Evolutionary conservation across 1,140 invertebrate species (phyloP), one percentile per base, ranked within the genome.

Genomic region (Cydia splendana): DNA sequence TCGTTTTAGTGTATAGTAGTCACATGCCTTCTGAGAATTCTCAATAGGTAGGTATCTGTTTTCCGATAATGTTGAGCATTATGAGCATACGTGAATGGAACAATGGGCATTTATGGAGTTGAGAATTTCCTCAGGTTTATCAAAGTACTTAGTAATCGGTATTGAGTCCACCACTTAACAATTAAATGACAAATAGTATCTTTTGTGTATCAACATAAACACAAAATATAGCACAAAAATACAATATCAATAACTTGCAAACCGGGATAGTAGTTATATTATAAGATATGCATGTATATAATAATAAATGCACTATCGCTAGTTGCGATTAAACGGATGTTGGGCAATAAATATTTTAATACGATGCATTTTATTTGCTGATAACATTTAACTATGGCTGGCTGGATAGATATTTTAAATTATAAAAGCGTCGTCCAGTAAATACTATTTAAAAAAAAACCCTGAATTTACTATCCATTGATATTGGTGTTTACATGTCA

Each of bases 321-420:
- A 0, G 57, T 62, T 12, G 20, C 34, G 10, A 9, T 71, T 10
- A 45, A 71, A 71, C 67, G 67, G 67, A 71, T 71, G 30, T 71
- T 71, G 34, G 18, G n/a, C 67, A 71, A 71, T 71, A 71, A 34
- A 45, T 71, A 13, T 38, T 45, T 71, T 24, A 53, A 62, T 62
- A 62, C 12, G 9, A 20, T 10, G 18, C 20, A 24, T 62, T 24
- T 24, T 62, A 62, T 62, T 62, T 24, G 20, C 57, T 24, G 57
- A 62, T 62, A 62, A 24, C 57, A 24, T 62, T 10, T 62, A 62
- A 62, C 57, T 24, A 20, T 12, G 3, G 2, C 57, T 62, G n/a
- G 7, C 6, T 62, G 5, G 7, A 24, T 2, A 12, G 7, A 7
- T 62, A 62, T n/a, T 24, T n/a, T 2, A 2, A 53, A 53, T 6